A percentile compares a stretch with the other conserved stretches of the same genome.
phyloP scores from a whole-genome alignment of 1,140 invertebrate species.

The Dendroctonus ponderosae region DNA sequence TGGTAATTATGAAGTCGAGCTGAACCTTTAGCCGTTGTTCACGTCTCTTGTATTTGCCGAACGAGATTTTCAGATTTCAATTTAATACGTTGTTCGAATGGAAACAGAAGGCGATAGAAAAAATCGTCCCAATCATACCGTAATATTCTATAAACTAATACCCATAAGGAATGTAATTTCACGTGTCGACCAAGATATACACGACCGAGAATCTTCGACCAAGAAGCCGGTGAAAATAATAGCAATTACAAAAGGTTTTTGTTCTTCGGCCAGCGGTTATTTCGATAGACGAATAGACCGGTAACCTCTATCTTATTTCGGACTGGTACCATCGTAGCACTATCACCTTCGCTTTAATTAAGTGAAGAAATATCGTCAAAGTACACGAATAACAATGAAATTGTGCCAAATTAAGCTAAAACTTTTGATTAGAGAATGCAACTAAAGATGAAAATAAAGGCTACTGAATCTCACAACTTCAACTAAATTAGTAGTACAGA shows the following conservation, averaged over 20 bases:
- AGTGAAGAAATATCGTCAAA: no score
- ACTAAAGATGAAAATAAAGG: no score
- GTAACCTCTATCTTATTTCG: conserved; percentile 1
- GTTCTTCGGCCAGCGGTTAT: conserved; percentile 22
- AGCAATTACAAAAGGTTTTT: conserved; percentile 32
- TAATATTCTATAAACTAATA: conserved; percentile 31
- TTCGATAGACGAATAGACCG: conserved; percentile 15
- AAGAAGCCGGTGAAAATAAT: conserved; percentile 33
- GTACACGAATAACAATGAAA: no score
- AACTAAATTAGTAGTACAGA: neutral
- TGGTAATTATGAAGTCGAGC: no score
- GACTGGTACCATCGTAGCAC: neutral
- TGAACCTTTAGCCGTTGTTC: no score
- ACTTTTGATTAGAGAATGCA: no score
- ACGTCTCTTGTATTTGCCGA: no score
- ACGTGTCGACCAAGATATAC: conserved; percentile 22
- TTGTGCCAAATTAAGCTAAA: no score
- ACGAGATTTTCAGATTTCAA: no score
- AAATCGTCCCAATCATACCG: conserved; percentile 1
- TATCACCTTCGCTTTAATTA: no score
- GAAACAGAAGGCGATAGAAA: neutral
- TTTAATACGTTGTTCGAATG: no score
- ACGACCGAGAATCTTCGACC: conserved; percentile 13
- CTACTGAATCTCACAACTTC: neutral
- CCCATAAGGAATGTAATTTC: conserved; percentile 29